Evolutionary conservation across 2,113 vertebrate species (phyloP), one percentile per base, ranked within the genome.

Genomic region (Origma solitaria): DNA sequence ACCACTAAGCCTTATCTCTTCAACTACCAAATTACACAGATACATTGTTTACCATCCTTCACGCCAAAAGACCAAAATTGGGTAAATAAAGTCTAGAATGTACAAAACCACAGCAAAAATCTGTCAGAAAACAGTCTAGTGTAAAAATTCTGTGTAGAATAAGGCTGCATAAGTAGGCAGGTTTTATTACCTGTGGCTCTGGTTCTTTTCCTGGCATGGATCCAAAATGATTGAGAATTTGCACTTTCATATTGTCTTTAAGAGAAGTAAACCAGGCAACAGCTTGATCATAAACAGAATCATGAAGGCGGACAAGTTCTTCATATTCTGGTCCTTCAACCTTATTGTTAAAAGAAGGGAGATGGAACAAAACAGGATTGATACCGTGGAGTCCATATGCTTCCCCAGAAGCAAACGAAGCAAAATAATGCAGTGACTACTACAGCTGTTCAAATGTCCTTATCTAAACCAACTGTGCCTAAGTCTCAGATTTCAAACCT

Each of bases 181-280:
- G 4, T 40, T 38, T 88, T 62, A 98, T 88, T 83, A 99, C 99
- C 99, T 99, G 99, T 40, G 98, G 98, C 60, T 99, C 98, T 4
- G 97, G 92, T 79, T 99, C 98, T 96, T 98, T 99, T 88, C 97
- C 95, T 78, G 99, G 99, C 96, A 99, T 98, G 87, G 98, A 96
- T 77, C 98, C 99, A 93, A 99, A 99, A 94, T 99, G 99, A 93
- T 98, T 99, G 82, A 98, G 97, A 96, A 99, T 99, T 97, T 99
- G 99, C 82, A 97, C 98, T 98, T 98, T 99, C 98, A 98, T 98
- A 96, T 98, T 98, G 96, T 99, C 99, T 91, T 98, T 98, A 56
- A 99, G 98, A 35, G 99, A 99, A 35, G 98, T 98, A 96, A 99
- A 99, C 99, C 99, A 99, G 96, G 96, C 97, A 86, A 98, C 98